phyloP scores from a whole-genome alignment of 2,888 invertebrate species.

The Oxystoma pomonae region DNA sequence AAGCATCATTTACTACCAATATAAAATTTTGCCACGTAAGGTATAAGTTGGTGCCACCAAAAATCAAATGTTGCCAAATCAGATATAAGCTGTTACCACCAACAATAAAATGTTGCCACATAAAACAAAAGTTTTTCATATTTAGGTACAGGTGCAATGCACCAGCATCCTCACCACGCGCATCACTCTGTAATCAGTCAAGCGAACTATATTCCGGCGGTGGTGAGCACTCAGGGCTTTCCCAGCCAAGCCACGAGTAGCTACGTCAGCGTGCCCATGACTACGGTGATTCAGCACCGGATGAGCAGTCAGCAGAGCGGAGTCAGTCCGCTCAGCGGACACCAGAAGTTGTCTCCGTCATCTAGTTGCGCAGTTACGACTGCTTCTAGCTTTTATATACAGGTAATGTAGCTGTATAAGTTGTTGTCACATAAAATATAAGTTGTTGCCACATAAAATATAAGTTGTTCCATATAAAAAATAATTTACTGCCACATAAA shows the following conservation, averaged over 20 bases:
- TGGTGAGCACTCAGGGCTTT: conserved; percentile 56
- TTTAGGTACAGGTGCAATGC: conserved; percentile 26
- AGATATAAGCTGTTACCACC: background rate
- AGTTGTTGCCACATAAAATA: no score
- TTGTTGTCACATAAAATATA: no score
- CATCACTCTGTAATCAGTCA: conserved; percentile 48
- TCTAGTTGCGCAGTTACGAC: conserved; percentile 55
- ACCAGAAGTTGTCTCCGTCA: conserved; percentile 50
- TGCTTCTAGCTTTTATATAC: conserved; percentile 54
- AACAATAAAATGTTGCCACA: background rate
- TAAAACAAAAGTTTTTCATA: background rate
- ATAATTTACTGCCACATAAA: no score
- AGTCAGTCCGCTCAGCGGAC: conserved; percentile 29
- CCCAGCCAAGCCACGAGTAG: conserved; percentile 54
- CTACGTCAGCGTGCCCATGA: conserved; percentile 64
- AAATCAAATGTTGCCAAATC: background rate
- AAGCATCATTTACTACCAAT: background rate
- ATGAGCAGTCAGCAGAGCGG: conserved; percentile 53
- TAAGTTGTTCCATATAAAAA: no score
- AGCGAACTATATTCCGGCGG: conserved; percentile 53
- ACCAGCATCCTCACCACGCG: conserved; percentile 43
- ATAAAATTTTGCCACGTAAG: background rate
- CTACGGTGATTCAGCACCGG: conserved; percentile 60
- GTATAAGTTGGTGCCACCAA: background rate
- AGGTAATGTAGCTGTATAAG: no score